Evolutionary conservation across 2,888 invertebrate species (phyloP).

Genomic region (Ophion ventricosus): DNA sequence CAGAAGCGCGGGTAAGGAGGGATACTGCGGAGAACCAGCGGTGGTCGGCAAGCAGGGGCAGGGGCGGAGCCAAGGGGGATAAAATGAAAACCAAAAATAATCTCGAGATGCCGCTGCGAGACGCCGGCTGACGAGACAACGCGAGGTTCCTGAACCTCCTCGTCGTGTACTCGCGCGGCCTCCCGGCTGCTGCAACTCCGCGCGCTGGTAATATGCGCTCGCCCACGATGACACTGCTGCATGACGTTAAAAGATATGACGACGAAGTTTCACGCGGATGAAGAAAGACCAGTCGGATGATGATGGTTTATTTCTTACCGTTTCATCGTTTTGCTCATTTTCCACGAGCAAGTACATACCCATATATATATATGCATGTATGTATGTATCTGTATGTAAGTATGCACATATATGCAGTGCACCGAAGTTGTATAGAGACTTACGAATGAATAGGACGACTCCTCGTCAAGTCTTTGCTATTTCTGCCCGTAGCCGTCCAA

Average conservation of each 20-base stretch:
- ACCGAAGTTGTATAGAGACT: background rate
- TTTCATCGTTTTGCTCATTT: constrained; percentile 42
- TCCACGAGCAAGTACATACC: constrained; percentile 14
- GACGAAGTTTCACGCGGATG: constrained; percentile 30
- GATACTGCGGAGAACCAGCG: background rate
- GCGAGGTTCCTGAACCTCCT: constrained; percentile 52
- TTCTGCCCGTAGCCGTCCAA: constrained; percentile 63
- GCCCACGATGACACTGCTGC: background rate
- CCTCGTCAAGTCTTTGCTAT: constrained; percentile 55
- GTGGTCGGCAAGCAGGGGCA: background rate
- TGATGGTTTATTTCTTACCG: constrained; percentile 60
- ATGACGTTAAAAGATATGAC: constrained; percentile 34
- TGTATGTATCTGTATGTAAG: background rate
- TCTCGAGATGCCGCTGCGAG: constrained; percentile 30
- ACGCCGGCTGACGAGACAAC: constrained; percentile 24
- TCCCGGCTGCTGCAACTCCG: constrained; percentile 3
- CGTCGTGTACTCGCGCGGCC: background rate
- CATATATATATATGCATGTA: background rate
- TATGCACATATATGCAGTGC: constrained; percentile 2
- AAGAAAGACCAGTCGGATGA: constrained; percentile 40
- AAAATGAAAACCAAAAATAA: constrained; percentile 55
- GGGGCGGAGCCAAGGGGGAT: background rate
- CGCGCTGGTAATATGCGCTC: constrained; percentile 11
- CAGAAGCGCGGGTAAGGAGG: background rate
- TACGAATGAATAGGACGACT: constrained; percentile 19